Evolutionary conservation across 2,113 vertebrate species (phyloP), one percentile per base, ranked within the genome.

Genomic region (Hippocampus comes): DNA sequence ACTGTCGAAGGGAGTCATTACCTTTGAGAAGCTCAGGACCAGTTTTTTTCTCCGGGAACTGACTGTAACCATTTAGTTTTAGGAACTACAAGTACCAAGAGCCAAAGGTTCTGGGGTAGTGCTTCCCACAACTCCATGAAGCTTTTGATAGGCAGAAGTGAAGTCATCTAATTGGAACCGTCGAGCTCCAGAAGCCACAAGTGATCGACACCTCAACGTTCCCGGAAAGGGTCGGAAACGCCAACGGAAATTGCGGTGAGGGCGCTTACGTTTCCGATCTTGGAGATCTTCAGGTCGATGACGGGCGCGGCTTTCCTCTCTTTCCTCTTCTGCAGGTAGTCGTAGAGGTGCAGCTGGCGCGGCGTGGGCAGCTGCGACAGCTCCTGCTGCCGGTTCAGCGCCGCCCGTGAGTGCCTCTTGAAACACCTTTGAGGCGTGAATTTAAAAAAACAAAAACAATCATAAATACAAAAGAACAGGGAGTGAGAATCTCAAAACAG

Each of bases 261-360:
- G 9, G n/a, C 1, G 87, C 94, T 91, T 84, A 99, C 97, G 67
- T 97, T 99, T 89, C 96, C 96, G 81, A 95, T 93, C 91, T 97
- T 99, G 82, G 96, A 98, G 90, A 99, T 97, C 91, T 99, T 99
- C 72, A 99, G 96, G 91, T 99, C 97, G 78, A 96, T 94, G 34
- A 86, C 88, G 51, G 96, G 95, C 41, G 92, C 84, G 67, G 93
- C 90, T 91, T 95, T 98, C 88, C 95, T 94, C 80, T 98, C 96
- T 76, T 97, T 99, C 83, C 94, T 95, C 84, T 94, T 96, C 86
- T 97, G 97, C 78, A 99, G 92, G 89, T 98, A 98, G 87, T 99
- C 96, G 63, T 96, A 94, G 74, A 99, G 91, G 75, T 91, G 93
- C 67, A 99, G 93, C 89, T 97, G 96, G 56, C 96, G 95, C 23